These are phyloP conservation scores for Malurus splendens DNA, from an alignment of 2,797 vertebrate species.

Conservation along the genomic window DNA sequence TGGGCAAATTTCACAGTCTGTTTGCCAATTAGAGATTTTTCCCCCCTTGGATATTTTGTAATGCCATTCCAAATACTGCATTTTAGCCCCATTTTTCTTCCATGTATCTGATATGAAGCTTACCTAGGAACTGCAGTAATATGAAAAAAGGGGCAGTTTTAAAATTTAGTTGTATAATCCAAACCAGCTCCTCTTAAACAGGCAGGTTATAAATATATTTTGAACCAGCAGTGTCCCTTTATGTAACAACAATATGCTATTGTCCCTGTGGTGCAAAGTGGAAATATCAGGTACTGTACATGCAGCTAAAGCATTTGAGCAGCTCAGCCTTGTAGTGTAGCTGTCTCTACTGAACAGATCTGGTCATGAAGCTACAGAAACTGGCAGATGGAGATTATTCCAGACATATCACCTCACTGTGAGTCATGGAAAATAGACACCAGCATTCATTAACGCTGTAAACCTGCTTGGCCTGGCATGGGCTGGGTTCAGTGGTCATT, in stretches of 20 bases:
- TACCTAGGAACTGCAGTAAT: background rate
- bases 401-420: background rate
- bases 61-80: background rate
- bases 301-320: background rate
- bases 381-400: background rate
- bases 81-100: background rate
- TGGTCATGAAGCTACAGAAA: background rate
- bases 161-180: background rate
- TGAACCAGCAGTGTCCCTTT: background rate
- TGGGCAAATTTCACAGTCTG: background rate
- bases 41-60: background rate
- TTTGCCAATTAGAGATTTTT: background rate
- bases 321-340: background rate
- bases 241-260: background rate
- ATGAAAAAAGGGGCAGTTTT: background rate
- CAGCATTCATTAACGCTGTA: background rate
- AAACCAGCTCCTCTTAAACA: background rate
- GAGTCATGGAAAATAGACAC: slow-evolving; percentile 17
- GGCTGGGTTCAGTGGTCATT: slow-evolving; percentile 22
- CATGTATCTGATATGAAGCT: background rate
- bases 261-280: background rate
- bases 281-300: background rate
- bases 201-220: background rate
- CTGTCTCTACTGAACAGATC: background rate
- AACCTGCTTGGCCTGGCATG: slow-evolving; percentile 8